These are phyloP conservation scores for Catamblyrhynchus diadema DNA, from an alignment of 2,797 vertebrate genomes.

Conservation along the genomic window DNA sequence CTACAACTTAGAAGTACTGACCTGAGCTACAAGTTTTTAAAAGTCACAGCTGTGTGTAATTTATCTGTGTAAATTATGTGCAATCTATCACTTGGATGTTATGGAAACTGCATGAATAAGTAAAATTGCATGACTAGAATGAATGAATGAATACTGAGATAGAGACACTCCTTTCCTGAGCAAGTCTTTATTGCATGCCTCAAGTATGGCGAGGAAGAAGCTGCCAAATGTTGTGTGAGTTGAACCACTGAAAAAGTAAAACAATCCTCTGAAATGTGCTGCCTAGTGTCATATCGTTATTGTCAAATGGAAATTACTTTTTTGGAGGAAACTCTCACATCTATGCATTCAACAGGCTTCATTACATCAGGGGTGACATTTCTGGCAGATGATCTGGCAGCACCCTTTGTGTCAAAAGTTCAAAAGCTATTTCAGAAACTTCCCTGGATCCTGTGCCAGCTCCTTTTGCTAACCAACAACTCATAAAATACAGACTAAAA, in stretches of 20 bases:
- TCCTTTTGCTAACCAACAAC: neutral
- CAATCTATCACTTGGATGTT: neutral
- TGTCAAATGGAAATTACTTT: neutral
- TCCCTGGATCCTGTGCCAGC: neutral
- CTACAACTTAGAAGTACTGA: neutral
- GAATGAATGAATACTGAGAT: neutral
- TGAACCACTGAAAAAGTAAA: neutral
- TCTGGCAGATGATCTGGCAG: neutral
- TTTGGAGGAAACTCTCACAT: neutral
- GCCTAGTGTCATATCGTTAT: neutral
- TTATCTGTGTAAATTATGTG: constrained; percentile 6
- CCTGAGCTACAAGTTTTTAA: neutral
- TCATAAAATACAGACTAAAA: neutral
- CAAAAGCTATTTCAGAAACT: neutral
- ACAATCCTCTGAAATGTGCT: neutral
- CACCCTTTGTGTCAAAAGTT: neutral
- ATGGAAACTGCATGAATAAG: constrained; percentile 20
- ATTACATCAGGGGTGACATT: neutral
- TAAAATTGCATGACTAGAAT: constrained; percentile 10
- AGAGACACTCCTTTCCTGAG: neutral
- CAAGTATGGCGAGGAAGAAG: neutral
- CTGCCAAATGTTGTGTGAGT: neutral
- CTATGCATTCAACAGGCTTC: neutral
- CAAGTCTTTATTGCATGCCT: neutral
- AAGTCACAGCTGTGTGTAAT: constrained; percentile 3